Base-by-base conservation (phyloP, 1,140 invertebrate species). In the Sycophila sp. region DNA sequence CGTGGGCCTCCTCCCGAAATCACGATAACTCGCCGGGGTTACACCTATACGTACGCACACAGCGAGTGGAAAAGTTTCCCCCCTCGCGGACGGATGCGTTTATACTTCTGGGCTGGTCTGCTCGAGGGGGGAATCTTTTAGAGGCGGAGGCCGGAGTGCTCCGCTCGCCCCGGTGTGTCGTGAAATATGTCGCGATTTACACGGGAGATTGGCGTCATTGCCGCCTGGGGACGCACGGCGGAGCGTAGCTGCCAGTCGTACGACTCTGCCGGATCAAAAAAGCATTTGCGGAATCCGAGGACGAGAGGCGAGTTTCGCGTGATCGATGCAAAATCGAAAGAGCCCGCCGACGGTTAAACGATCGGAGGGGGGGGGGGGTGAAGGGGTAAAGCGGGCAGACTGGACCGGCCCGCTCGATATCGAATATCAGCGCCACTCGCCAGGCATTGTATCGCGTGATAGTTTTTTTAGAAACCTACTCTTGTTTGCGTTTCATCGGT, bases 131-230 rank as follows among this genome's bases (percentile, higher is more conserved):
- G n/a, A n/a, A n/a, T n/a, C 30, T 55, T 55, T 55, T 45, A 47
- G 63, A 34, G 58, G 53, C 26, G 36, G 38, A 17, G n/a, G 36
- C 58, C 74, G 72, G 60, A n/a, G n/a, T n/a, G 71, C 68, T 17
- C 28, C 36, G 26, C 72, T 69, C 73, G 65, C 19, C 40, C 76
- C 71, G 64, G 68, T 47, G 68, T 77, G 78, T 79, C 77, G 77
- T 84, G 83, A 85, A 85, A 85, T 85, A 85, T 85, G 83, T 85
- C 83, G 83, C 83, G 83, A 85, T 85, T 85, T 85, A 85, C 79
- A 85, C 82, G 80, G 80, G 79, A 84, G 81, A 85, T 85, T 85
- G 82, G 82, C 81, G 76, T 84, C 81, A 85, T 85, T 83, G 84
- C 79, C 79, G 83, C 73, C 80, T 80, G 70, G 81, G 81, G 83